A percentile compares a stretch with the other conserved stretches of the same genome.
Conservation (phyloP, 2,797 vertebrate species). For the Diplodus puntazzo region DNA sequence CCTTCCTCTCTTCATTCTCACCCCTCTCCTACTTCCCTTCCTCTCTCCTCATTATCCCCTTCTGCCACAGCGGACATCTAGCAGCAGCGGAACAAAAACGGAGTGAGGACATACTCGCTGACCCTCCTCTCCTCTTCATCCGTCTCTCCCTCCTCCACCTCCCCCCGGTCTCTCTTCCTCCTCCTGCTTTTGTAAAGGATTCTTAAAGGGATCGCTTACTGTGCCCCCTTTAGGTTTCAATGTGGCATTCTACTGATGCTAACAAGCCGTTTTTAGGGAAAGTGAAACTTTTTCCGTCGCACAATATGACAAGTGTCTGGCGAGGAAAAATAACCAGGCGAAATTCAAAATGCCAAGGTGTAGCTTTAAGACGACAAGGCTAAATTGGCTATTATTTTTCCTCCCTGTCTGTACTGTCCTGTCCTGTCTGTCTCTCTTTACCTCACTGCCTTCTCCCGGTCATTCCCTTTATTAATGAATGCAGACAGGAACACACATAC, state of each 20-base stretch:
- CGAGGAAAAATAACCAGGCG: conserved; percentile 69
- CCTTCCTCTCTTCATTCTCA: conserved; percentile 13
- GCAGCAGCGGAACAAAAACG: conserved; percentile 25
- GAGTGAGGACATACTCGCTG: conserved; percentile 24
- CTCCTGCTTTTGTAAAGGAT: conserved; percentile 35
- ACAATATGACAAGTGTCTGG: conserved; percentile 69
- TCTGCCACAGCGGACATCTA: conserved; percentile 37
- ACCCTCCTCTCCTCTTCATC: conserved; percentile 46
- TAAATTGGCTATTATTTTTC: conserved; percentile 82
- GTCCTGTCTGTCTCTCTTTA: conserved; percentile 51
- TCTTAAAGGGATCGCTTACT: conserved; percentile 55
- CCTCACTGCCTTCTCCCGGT: conserved; percentile 14
- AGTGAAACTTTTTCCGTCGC: conserved; percentile 51
- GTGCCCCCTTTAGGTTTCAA: conserved; percentile 61
- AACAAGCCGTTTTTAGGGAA: conserved; percentile 71
- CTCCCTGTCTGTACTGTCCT: conserved; percentile 65
- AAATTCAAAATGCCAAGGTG: conserved; percentile 77
- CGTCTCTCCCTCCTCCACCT: conserved; percentile 7
- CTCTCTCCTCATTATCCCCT: conserved; percentile 71
- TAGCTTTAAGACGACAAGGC: conserved; percentile 72
- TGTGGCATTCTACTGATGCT: conserved; percentile 66
- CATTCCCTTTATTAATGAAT: conserved; percentile 68
- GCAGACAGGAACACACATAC: conserved; percentile 17
- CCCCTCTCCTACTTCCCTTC: conserved; percentile 23
- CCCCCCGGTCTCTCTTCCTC: neutral